Conservation (phyloP, 2,113 vertebrate genomes). For the Pachyramphus minor region DNA sequence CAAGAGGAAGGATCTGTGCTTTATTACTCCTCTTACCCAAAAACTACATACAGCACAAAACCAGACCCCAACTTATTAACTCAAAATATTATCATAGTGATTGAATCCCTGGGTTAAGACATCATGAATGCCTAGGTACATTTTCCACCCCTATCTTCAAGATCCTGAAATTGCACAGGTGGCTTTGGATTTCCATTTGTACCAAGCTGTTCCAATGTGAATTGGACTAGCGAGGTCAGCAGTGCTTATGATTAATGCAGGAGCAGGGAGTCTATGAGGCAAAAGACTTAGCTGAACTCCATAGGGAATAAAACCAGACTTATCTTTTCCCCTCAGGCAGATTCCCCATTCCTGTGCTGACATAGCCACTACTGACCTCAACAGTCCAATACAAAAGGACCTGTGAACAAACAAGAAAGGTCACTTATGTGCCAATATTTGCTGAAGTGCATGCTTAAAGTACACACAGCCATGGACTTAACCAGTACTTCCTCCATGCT, state of each 20-base stretch:
- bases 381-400: conserved; percentile 46
- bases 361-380: conserved; percentile 61
- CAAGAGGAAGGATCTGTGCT: not conserved
- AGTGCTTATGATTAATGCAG: conserved; percentile 5
- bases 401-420: conserved; percentile 31
- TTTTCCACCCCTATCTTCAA: not conserved
- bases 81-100: not conserved
- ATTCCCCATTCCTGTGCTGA: conserved; percentile 44
- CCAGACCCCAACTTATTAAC: not conserved
- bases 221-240: conserved; percentile 51
- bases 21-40: not conserved
- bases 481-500: not conserved
- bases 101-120: not conserved
- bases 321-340: conserved; percentile 32
- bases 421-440: not conserved
- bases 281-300: not conserved
- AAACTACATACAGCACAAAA: not conserved
- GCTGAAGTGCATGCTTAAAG: not conserved
- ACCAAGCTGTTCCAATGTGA: not conserved
- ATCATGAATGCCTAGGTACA: not conserved
- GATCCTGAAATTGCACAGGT: not conserved
- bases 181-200: not conserved
- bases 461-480: not conserved
- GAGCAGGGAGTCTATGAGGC: not conserved
- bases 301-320: conserved; percentile 14